Conservation (phyloP, 1,140 invertebrate species). For the Eumeta japonica region DNA sequence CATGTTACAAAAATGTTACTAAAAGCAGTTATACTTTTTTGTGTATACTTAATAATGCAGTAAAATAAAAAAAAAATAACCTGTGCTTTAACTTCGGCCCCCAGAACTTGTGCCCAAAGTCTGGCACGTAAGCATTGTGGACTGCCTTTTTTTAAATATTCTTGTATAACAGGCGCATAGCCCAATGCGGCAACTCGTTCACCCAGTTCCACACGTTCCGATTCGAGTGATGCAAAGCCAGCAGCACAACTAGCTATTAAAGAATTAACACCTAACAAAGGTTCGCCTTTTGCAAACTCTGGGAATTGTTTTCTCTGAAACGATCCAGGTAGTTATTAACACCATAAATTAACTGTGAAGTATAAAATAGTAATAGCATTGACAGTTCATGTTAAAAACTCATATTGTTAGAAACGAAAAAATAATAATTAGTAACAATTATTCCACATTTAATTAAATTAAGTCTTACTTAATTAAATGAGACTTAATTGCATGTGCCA, state of each 20-base stretch:
- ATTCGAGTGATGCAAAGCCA: constrained; percentile 63
- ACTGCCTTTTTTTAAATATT: constrained; percentile 84
- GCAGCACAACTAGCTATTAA: constrained; percentile 55
- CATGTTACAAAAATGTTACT: too few species aligned
- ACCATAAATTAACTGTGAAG: too few species aligned
- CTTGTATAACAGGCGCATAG: constrained; percentile 74
- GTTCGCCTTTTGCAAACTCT: constrained; percentile 68
- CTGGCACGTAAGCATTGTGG: constrained; percentile 73
- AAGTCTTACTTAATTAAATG: too few species aligned
- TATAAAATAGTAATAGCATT: neutral
- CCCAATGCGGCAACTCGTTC: constrained; percentile 67
- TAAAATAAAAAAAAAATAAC: constrained; percentile 34
- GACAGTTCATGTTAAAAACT: neutral
- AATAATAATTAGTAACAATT: too few species aligned
- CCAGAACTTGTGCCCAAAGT: constrained; percentile 81
- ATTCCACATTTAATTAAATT: too few species aligned
- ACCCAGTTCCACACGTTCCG: constrained; percentile 65
- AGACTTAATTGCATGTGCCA: too few species aligned
- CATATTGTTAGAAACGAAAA: too few species aligned
- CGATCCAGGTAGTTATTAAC: constrained; percentile 1
- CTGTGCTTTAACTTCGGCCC: constrained; percentile 67
- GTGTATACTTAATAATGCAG: too few species aligned
- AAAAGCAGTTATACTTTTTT: too few species aligned
- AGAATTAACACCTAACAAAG: constrained; percentile 67
- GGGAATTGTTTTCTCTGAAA: constrained; percentile 65